phyloP scores from a whole-genome alignment of 2,888 invertebrate genomes.

The Maniola hyperantus region DNA sequence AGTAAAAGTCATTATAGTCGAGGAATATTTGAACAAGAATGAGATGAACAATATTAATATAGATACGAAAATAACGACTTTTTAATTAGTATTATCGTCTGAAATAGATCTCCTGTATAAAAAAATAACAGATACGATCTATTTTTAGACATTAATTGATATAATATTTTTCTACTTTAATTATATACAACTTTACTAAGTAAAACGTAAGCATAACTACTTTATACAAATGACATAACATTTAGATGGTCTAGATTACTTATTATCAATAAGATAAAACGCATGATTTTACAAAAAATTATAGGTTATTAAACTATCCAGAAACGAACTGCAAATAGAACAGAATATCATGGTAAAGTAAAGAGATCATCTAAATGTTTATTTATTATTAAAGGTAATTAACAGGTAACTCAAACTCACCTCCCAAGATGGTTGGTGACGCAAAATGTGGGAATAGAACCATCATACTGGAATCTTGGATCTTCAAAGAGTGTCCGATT shows the following conservation, averaged over 20 bases:
- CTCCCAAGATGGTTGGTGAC: slow-evolving; percentile 60
- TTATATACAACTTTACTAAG: slow-evolving; percentile 14
- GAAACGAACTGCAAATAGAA: too few relatives aligned
- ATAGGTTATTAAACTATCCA: not conserved
- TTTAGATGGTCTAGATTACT: slow-evolving; percentile 17
- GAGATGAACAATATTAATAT: not conserved
- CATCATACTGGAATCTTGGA: slow-evolving; percentile 50
- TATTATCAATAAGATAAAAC: not conserved
- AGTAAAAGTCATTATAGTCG: slow-evolving; percentile 7
- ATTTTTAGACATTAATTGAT: not conserved
- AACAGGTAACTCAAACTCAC: slow-evolving; percentile 62
- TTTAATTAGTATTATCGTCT: not conserved
- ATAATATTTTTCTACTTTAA: not conserved
- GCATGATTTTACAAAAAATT: not conserved
- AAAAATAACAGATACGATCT: not conserved
- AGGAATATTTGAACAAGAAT: not conserved
- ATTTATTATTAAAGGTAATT: slow-evolving; percentile 31
- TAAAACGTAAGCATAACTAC: slow-evolving; percentile 18
- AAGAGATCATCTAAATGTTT: slow-evolving; percentile 26
- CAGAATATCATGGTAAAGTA: not conserved
- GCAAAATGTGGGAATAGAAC: slow-evolving; percentile 62
- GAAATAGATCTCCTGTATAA: not conserved
- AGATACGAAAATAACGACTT: slow-evolving; percentile 3
- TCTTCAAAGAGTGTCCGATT: slow-evolving; percentile 55
- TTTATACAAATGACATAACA: slow-evolving; percentile 24